Conservation (phyloP, 2,113 vertebrate genomes). For the Alaudala cheleensis region DNA sequence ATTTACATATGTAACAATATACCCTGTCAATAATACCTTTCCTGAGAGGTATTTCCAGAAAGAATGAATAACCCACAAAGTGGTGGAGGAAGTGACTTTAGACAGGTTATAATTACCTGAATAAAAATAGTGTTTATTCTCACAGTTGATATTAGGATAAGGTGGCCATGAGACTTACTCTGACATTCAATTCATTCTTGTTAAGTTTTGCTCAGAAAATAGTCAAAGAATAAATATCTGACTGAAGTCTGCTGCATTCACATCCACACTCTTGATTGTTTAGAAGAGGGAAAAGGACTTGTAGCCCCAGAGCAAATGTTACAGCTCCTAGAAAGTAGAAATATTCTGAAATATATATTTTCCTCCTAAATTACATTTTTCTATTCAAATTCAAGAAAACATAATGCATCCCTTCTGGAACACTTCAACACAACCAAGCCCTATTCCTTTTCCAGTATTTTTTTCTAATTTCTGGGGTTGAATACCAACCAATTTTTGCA, state of each 20-base stretch:
- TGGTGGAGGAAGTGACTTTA: neutral
- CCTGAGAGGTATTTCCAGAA: neutral
- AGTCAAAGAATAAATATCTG: neutral
- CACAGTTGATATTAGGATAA: neutral
- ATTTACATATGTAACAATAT: neutral
- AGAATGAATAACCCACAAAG: neutral
- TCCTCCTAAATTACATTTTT: neutral
- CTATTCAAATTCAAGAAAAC: neutral
- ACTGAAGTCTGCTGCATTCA: neutral
- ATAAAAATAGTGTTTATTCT: neutral
- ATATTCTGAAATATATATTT: neutral
- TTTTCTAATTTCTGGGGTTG: neutral
- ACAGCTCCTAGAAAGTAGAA: neutral
- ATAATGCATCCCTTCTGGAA: neutral
- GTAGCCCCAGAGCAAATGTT: neutral
- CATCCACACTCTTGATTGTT: neutral
- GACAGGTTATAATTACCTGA: neutral
- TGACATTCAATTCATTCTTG: neutral
- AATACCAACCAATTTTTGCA: neutral
- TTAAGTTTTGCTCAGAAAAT: neutral
- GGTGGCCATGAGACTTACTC: neutral
- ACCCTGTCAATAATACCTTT: neutral
- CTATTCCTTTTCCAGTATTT: neutral
- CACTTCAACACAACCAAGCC: fast-evolving
- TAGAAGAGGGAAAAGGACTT: neutral